phyloP scores from a whole-genome alignment of 2,113 vertebrate genomes.

The Callaeas wilsoni region DNA sequence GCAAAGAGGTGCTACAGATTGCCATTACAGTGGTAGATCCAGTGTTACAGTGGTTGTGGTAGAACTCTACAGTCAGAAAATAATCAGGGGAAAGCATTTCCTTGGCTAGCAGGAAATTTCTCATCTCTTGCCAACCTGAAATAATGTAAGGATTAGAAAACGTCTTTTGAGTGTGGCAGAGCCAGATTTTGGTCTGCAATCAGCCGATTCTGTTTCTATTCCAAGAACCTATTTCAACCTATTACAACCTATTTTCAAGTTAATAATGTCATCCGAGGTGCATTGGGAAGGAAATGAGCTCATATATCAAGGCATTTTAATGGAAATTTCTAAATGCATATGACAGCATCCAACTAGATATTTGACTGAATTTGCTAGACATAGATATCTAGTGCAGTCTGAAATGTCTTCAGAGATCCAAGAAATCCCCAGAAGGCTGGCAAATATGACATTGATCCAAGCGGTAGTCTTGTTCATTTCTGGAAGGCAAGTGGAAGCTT shows the following conservation, averaged over 20 bases:
- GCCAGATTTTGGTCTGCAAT: not conserved
- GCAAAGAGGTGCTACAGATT: not conserved
- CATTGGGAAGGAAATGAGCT: not conserved
- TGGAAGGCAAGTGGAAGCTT: not conserved
- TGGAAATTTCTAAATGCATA: not conserved
- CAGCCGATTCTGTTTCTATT: not conserved
- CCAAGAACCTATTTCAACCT: not conserved
- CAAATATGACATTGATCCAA: not conserved
- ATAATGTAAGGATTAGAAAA: not conserved
- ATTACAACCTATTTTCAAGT: not conserved
- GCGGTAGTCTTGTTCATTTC: not conserved
- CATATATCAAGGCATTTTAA: not conserved
- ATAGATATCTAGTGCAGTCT: not conserved
- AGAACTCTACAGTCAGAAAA: not conserved
- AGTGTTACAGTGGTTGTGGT: not conserved
- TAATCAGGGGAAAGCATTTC: not conserved
- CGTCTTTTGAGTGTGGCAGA: not conserved
- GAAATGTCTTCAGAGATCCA: not conserved
- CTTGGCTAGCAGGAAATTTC: not conserved
- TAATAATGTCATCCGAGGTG: not conserved
- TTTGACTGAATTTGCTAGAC: not conserved
- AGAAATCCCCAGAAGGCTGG: not conserved
- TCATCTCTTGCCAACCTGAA: not conserved
- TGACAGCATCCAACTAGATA: not conserved
- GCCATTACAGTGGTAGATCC: not conserved